Conservation (phyloP, 1,140 invertebrate genomes). For the Oryzaephilus surinamensis region DNA sequence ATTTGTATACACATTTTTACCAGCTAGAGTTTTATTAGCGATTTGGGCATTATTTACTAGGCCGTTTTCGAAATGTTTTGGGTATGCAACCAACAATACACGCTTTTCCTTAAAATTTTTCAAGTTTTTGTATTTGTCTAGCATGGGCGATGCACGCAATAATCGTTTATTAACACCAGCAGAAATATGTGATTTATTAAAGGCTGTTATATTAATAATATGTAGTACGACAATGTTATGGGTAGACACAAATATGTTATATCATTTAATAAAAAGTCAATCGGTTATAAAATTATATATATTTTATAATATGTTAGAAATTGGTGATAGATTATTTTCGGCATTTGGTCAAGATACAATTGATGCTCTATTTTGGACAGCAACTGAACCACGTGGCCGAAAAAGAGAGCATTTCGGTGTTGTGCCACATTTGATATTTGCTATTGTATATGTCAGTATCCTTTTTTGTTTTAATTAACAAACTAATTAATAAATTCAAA, state of each 20-base stretch:
- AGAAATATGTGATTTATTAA: conserved; percentile 93
- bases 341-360: conserved; percentile 98
- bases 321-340: conserved; percentile 89
- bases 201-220: conserved; percentile 77
- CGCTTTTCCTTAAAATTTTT: conserved; percentile 2
- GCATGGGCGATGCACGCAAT: conserved; percentile 15
- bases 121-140: no score
- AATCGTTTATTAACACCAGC: conserved; percentile 61
- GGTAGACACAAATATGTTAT: conserved; percentile 96
- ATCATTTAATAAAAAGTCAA: conserved; percentile 97
- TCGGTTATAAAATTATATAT: conserved; percentile 99
- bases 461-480: no score
- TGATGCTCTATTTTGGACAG: conserved; percentile 96
- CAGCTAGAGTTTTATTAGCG: conserved; percentile 80
- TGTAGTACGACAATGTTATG: conserved; percentile 78
- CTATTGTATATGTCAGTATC: conserved; percentile 90
- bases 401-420: conserved; percentile 78
- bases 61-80: conserved; percentile 58
- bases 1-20: conserved; percentile 96
- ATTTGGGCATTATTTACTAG: conserved; percentile 67
- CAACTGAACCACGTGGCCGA: conserved; percentile 78
- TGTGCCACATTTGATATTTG: conserved; percentile 79
- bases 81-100: conserved; percentile 39
- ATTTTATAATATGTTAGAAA: conserved; percentile 99
- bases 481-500: not conserved